phyloP scores from a whole-genome alignment of 2,888 invertebrate species.

The Calameuta filiformis region DNA sequence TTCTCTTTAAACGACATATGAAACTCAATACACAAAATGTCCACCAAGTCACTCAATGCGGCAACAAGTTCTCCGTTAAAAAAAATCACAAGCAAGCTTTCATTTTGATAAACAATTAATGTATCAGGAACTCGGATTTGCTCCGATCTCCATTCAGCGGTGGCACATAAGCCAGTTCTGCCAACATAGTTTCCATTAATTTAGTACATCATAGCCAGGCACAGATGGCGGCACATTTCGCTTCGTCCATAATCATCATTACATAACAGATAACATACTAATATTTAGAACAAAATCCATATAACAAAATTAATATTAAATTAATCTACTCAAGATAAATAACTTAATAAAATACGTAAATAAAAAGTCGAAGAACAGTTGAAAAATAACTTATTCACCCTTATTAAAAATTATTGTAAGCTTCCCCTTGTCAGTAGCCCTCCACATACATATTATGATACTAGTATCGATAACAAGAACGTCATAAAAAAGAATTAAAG shows the following conservation, averaged over 20 bases:
- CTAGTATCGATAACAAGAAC: neutral
- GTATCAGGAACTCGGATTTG: neutral
- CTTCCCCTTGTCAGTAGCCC: neutral
- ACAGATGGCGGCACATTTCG: neutral
- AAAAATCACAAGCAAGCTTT: constrained; percentile 4
- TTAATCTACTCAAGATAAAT: neutral
- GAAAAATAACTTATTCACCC: neutral
- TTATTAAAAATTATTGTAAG: neutral
- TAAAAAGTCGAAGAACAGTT: neutral
- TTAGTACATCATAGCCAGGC: neutral
- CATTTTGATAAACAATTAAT: constrained; percentile 9
- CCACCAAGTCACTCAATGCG: neutral
- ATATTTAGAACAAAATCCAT: neutral
- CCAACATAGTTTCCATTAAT: neutral
- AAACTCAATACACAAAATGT: neutral
- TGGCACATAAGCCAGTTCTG: neutral
- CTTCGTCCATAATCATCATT: neutral
- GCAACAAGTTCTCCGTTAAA: neutral
- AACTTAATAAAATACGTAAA: neutral
- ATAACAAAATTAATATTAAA: neutral
- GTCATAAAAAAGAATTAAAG: neutral
- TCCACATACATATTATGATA: neutral
- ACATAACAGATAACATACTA: neutral
- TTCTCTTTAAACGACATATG: neutral
- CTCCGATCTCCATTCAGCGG: constrained; percentile 1